Conservation (phyloP, 2,888 invertebrate species). For the Taphrorychus bicolor region DNA sequence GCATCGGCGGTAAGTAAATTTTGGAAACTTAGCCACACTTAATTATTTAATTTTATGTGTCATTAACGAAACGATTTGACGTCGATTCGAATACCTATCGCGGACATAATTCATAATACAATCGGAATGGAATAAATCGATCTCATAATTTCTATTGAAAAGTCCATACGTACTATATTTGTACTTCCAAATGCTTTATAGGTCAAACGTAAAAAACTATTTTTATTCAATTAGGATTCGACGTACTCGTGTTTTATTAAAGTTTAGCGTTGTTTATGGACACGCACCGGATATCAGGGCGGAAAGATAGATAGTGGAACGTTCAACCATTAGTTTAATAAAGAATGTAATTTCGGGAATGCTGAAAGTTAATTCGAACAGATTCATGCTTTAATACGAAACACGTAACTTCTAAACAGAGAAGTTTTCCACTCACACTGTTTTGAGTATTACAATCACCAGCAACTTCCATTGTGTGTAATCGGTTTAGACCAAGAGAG, state of each 20-base stretch:
- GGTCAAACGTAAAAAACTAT: conserved; percentile 6
- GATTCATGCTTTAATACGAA: too few species aligned
- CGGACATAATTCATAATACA: too few species aligned
- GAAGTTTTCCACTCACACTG: too few species aligned
- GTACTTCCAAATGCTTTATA: conserved; percentile 6
- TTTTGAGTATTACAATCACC: too few species aligned
- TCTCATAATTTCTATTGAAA: not conserved
- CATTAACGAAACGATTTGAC: too few species aligned
- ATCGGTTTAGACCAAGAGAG: too few species aligned
- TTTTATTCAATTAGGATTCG: conserved; percentile 4
- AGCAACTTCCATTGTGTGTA: too few species aligned
- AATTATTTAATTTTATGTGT: too few species aligned
- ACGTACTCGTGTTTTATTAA: not conserved
- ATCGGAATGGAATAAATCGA: conserved; percentile 3
- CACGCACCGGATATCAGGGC: not conserved
- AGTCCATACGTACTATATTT: not conserved
- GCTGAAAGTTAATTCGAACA: not conserved
- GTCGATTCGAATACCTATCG: too few species aligned
- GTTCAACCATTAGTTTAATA: not conserved
- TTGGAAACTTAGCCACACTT: too few species aligned
- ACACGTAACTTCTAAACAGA: too few species aligned
- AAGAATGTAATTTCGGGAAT: not conserved
- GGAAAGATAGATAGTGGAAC: not conserved
- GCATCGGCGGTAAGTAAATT: too few species aligned
- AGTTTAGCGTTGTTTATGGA: not conserved